A percentile compares a stretch with the other conserved stretches of the same genome.
phyloP scores from a whole-genome alignment of 2,113 vertebrate genomes.

The Equus przewalskii region DNA sequence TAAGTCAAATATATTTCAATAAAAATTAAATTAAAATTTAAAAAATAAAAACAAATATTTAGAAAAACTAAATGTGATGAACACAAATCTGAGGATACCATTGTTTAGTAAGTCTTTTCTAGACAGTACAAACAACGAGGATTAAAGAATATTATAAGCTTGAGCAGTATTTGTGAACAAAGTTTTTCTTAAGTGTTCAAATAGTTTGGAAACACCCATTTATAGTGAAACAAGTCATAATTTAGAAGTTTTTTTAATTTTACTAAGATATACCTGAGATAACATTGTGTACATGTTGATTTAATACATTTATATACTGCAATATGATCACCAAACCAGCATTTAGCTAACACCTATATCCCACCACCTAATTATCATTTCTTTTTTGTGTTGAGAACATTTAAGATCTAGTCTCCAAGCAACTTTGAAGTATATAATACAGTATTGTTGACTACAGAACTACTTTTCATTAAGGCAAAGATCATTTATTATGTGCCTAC shows the following conservation, averaged over 20 bases:
- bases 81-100: constrained; percentile 2
- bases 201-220: constrained; percentile 38
- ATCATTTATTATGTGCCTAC: neutral
- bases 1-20: constrained; percentile 20
- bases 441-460: neutral
- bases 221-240: neutral
- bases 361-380: neutral
- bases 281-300: neutral
- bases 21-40: neutral
- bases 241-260: constrained; percentile 38
- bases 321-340: neutral
- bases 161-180: neutral
- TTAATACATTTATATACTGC: neutral
- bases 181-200: constrained; percentile 42
- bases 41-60: neutral
- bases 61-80: constrained; percentile 36
- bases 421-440: neutral
- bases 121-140: constrained; percentile 29
- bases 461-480: neutral
- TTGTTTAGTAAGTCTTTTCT: neutral
- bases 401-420: neutral
- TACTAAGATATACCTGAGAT: neutral
- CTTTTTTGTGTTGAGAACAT: neutral
- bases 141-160: constrained; percentile 6
- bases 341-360: neutral